Evolutionary conservation across 2,888 invertebrate species (phyloP), one percentile per base, ranked within the genome.

Genomic region (Oscheius myriophilus): DNA sequence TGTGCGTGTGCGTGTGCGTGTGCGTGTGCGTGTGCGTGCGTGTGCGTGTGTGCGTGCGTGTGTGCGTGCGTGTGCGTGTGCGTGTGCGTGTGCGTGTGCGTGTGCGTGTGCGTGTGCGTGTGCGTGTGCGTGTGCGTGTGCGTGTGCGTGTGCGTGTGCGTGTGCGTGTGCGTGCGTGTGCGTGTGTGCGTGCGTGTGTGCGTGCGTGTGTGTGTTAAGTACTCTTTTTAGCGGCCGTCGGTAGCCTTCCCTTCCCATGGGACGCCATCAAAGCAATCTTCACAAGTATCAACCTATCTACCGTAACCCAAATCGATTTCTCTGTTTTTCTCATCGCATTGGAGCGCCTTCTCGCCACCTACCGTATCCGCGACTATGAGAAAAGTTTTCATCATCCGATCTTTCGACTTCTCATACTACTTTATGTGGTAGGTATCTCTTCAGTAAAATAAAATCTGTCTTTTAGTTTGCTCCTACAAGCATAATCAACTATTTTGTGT

Each of bases 251-350:
- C 1, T 14, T 33, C 1, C 18, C 18, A 2, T 1, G 46, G 7
- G n/a, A 16, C 7, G 16, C n/a, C 16, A 25, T 61, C 46, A n/a
- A 39, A 16, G 33, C 33, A n/a, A 3, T n/a, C n/a, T 49, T 61
- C 26, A 61, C 49, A 7, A 18, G 14, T 11, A 9, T 61, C 25
- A 61, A 46, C n/a, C 18, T 49, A 18, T n/a, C 61, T n/a, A 25
- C 26, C 26, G 61, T 61, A 26, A 46, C 23, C 18, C 46, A 61
- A 3, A 49, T 61, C 49, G 61, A 61, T 12, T 25, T 46, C 18
- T 46, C 61, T 6, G 61, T 61, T 12, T 61, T 61, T 18, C 61
- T 61, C 26, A 61, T 61, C 2, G 61, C 61, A 14, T 16, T 61
- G 33, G 61, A 61, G 26, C 46, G 61, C 1, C 49, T 61, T 7